Conservation (phyloP, 2,113 vertebrate species). For the Grammomys dolichurus region DNA sequence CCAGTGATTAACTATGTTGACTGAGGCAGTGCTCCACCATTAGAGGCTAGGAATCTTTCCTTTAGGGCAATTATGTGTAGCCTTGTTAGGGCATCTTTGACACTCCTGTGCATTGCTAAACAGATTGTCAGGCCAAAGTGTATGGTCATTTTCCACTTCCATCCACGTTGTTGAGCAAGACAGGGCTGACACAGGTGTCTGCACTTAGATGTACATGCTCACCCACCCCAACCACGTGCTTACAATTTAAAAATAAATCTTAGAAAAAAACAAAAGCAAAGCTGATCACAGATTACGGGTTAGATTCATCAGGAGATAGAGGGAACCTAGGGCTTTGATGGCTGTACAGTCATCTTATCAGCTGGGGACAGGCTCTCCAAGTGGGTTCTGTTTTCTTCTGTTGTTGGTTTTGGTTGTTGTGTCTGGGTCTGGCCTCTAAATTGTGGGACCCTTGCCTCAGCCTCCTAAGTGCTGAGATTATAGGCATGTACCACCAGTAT, state of each 20-base stretch:
- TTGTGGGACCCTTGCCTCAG: background rate
- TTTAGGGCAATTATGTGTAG: too few relatives aligned
- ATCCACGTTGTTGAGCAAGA: accelerated
- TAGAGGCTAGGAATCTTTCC: background rate
- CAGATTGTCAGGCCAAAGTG: background rate
- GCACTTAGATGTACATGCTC: background rate
- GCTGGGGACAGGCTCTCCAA: background rate
- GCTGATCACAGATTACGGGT: background rate
- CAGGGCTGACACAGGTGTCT: background rate
- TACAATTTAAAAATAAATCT: background rate
- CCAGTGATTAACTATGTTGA: background rate
- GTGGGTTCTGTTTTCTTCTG: background rate
- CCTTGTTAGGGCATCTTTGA: background rate
- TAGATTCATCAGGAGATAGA: background rate
- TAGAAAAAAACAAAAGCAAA: background rate
- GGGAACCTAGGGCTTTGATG: background rate
- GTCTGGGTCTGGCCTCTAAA: background rate
- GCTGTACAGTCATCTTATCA: too few relatives aligned
- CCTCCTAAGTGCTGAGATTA: background rate
- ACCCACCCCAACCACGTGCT: background rate
- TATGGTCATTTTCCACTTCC: background rate
- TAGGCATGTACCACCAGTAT: background rate
- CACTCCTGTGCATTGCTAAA: background rate
- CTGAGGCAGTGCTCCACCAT: background rate
- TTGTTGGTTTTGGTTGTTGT: background rate